Percentiles rank a stretch among this genome's conserved stretches.
Conservation (phyloP, 1,140 invertebrate genomes). For the Thaumatotibia leucotreta region DNA sequence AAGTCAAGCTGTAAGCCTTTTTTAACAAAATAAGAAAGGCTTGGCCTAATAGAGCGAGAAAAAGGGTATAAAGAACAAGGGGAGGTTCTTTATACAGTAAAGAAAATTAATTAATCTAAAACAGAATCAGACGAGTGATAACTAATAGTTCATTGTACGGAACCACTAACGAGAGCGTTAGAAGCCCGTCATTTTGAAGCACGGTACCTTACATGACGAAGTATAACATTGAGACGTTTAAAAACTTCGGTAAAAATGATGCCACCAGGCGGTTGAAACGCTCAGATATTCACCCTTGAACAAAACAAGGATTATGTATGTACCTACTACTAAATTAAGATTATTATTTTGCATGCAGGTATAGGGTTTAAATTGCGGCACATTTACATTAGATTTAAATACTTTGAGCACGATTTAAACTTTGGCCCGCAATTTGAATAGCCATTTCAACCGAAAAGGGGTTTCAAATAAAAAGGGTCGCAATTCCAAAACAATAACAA, state of each 20-base stretch:
- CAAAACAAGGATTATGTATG: not conserved
- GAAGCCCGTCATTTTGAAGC: no score
- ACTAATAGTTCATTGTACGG: no score
- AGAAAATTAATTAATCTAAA: not conserved
- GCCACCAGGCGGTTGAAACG: no score
- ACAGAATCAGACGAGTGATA: not conserved
- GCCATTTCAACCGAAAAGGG: constrained; percentile 7
- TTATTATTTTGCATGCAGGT: not conserved
- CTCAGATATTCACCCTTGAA: no score
- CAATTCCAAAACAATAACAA: constrained; percentile 29
- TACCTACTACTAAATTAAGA: not conserved
- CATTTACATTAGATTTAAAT: not conserved
- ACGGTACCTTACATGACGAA: no score
- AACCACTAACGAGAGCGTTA: no score
- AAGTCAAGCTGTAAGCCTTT: not conserved
- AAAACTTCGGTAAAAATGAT: no score
- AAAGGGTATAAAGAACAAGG: not conserved
- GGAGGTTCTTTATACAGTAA: not conserved
- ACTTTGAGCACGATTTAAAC: not conserved
- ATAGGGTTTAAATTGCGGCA: no score
- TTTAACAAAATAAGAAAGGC: not conserved
- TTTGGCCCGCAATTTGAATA: not conserved
- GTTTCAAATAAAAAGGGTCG: constrained; percentile 2
- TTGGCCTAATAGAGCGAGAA: not conserved
- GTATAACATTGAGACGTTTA: no score